Conservation (phyloP, 1,140 invertebrate species). For the Monomorium pharaonis region DNA sequence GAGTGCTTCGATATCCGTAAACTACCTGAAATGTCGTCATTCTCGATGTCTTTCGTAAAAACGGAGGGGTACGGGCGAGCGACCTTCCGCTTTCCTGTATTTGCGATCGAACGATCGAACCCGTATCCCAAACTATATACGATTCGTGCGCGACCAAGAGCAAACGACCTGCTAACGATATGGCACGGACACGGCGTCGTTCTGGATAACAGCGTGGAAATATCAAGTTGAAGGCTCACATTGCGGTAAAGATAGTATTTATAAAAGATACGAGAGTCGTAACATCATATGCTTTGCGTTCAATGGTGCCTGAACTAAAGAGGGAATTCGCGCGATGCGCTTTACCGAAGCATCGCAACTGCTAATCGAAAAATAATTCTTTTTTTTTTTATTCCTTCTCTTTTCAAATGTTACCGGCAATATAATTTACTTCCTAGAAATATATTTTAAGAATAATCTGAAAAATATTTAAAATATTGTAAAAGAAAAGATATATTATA, state of each 20-base stretch:
- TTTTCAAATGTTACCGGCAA: background rate
- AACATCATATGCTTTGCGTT: conserved; percentile 1
- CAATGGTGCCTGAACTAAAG: background rate
- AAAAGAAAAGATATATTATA: background rate
- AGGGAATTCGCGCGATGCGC: background rate
- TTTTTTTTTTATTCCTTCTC: background rate
- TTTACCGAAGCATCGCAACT: too few species aligned
- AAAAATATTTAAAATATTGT: background rate
- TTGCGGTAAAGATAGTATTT: background rate
- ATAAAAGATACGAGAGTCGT: background rate
- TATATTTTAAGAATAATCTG: background rate
- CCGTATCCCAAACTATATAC: background rate
- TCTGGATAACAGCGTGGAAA: background rate
- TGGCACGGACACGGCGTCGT: background rate
- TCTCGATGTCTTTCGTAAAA: background rate
- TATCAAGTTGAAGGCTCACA: conserved; percentile 6
- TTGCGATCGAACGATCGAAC: conserved; percentile 26
- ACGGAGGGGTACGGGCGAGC: background rate
- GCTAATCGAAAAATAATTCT: background rate
- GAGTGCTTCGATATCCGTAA: conserved; percentile 16
- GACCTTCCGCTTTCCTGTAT: conserved; percentile 11
- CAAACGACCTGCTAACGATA: conserved; percentile 32
- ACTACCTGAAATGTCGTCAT: background rate
- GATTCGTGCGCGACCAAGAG: background rate
- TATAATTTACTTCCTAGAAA: background rate